phyloP scores from a whole-genome alignment of 2,113 vertebrate species.

The Vidua chalybeata region DNA sequence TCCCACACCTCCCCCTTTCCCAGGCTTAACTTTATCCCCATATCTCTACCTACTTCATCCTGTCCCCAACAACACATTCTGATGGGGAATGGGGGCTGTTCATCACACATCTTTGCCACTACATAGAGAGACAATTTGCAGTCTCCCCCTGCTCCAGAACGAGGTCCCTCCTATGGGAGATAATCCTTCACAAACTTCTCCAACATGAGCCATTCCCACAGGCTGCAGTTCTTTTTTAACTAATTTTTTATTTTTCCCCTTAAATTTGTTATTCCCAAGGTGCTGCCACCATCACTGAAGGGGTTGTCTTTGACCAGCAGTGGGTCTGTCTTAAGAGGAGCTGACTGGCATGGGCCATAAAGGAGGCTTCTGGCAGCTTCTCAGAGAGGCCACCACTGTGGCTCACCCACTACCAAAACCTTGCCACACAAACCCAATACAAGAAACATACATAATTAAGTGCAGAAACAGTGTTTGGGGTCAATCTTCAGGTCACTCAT shows the following conservation, averaged over 20 bases:
- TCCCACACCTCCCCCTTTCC: rapidly evolving
- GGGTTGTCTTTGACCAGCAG: not conserved
- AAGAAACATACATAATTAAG: not conserved
- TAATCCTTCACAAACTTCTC: not conserved
- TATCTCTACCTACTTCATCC: not conserved
- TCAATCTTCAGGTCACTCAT: not conserved
- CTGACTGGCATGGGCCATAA: rapidly evolving
- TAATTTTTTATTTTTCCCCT: not conserved
- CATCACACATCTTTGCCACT: not conserved
- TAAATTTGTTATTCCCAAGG: not conserved
- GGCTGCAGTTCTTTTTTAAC: not conserved
- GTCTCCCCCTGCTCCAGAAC: not conserved
- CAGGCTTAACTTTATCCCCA: not conserved
- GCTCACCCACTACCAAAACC: not conserved
- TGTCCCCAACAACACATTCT: not conserved
- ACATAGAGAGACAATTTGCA: too few species aligned
- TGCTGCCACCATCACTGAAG: not conserved
- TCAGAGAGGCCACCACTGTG: not conserved
- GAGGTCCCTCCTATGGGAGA: not conserved
- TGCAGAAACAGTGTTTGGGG: not conserved
- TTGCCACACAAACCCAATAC: not conserved
- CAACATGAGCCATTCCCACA: not conserved
- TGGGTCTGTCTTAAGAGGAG: not conserved
- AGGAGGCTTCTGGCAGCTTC: not conserved
- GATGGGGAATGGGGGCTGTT: not conserved